Evolutionary conservation across 1,140 invertebrate genomes (phyloP).

Genomic region (Zaprionus capensis): DNA sequence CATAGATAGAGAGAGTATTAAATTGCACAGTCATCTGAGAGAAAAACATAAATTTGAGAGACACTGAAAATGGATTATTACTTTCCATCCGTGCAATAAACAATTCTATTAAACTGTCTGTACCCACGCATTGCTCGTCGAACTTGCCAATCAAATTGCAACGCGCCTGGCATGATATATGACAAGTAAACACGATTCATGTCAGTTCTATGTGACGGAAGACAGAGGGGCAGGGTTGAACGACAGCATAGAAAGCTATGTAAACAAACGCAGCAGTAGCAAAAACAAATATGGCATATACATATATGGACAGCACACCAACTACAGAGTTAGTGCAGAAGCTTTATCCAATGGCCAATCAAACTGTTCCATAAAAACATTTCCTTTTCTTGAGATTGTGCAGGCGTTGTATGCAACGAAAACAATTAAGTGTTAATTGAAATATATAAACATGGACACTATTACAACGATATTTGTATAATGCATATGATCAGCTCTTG

Average conservation of each 20-base stretch:
- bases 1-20: background rate
- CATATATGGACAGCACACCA: constrained; percentile 7
- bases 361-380: background rate
- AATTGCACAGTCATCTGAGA: background rate
- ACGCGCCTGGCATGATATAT: constrained; percentile 24
- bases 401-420: background rate
- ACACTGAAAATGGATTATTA: constrained; percentile 28
- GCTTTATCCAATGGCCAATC: background rate
- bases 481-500: background rate
- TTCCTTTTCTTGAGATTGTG: background rate
- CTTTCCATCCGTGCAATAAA: constrained; percentile 12
- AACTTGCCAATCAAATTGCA: constrained; percentile 19
- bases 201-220: background rate
- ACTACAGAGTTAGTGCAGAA: constrained; percentile 8
- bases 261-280: constrained; percentile 20
- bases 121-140: background rate
- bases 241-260: background rate
- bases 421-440: background rate
- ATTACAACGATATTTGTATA: background rate
- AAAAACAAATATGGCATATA: constrained; percentile 44
- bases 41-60: constrained; percentile 5
- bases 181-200: constrained; percentile 24
- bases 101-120: constrained; percentile 4
- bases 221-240: background rate
- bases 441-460: background rate